Evolutionary conservation across 2,888 invertebrate species (phyloP), one percentile per base, ranked within the genome.

Genomic region (Yponomeuta evonymella): DNA sequence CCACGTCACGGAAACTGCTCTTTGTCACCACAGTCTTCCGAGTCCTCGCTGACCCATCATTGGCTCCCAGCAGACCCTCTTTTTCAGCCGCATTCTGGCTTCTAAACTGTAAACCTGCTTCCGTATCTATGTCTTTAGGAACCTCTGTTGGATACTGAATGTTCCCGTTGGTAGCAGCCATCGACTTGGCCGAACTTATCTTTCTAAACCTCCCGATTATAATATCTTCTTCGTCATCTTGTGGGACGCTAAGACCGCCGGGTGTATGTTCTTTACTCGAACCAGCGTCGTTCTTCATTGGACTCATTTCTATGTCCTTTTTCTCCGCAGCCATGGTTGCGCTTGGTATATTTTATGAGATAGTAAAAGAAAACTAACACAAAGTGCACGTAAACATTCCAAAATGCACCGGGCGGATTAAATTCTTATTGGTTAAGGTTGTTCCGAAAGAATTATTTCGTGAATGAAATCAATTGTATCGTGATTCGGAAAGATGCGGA

Each of bases 1-100:
- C 94, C 6, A 89, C 78, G 79, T 94, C 94, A 67, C 94, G 91
- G 79, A 94, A 94, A 81, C 94, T 94, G 79, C 94, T 94, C 79
- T 94, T 94, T 5, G 94, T 93, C 30, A 87, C 77, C 0, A 85
- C 83, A 1, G 84, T 82, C 72, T 76, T 82, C 5, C 75, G 63
- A 1, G 80, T 74, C n/a, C 79, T 80, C 30, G 82, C 74, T 10
- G 81, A 70, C 2, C 76, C 75, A 0, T 81, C 83, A 72, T 85
- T 86, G 2, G 77, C 79, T 33, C 77, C 75, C 64, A 74, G 71
- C 11, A 76, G 67, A 2, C 86, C 87, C 0, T 82, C 77, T 51
- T 79, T 86, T 70, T 89, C 89, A 2, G 78, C 75, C 1, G 51
- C 29, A 30, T 48, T 65, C 6, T 77, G 70, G 1, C 78, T 78